Evolutionary conservation across 2,113 vertebrate species (phyloP).

Genomic region (Hippoglossus stenolepis): DNA sequence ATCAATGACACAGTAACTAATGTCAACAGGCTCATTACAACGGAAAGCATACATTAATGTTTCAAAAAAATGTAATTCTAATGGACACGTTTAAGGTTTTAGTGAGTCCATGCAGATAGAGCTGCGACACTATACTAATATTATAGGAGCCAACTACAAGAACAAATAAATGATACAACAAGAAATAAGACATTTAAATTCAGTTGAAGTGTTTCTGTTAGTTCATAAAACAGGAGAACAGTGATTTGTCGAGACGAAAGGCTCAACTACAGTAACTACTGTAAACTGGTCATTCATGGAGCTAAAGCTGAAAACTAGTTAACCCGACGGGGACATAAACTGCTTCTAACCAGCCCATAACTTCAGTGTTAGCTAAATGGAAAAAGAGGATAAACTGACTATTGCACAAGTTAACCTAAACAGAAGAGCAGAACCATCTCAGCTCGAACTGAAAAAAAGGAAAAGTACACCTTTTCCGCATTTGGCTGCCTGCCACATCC

Average conservation of each 20-base stretch:
- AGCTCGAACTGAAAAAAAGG: neutral
- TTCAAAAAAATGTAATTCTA: neutral
- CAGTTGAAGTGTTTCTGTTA: neutral
- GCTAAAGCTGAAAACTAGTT: neutral
- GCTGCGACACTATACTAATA: neutral
- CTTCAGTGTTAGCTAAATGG: neutral
- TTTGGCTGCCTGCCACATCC: constrained; percentile 43
- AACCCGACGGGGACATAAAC: neutral
- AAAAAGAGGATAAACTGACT: neutral
- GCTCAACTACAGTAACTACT: neutral
- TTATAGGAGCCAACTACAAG: neutral
- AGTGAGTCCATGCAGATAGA: neutral
- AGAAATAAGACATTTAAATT: neutral
- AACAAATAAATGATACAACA: neutral
- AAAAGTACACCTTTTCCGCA: constrained; percentile 22
- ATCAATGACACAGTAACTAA: neutral
- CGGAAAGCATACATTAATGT: neutral
- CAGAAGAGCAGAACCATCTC: neutral
- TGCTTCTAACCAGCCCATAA: neutral
- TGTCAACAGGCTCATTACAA: neutral
- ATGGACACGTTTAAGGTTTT: neutral
- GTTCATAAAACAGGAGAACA: neutral
- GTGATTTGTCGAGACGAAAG: neutral
- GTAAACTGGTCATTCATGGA: neutral
- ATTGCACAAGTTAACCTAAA: neutral